A percentile compares a stretch with the other conserved stretches of the same genome.
Evolutionary conservation across 2,888 invertebrate species (phyloP).

Genomic region (Onthophagus sagittarius): DNA sequence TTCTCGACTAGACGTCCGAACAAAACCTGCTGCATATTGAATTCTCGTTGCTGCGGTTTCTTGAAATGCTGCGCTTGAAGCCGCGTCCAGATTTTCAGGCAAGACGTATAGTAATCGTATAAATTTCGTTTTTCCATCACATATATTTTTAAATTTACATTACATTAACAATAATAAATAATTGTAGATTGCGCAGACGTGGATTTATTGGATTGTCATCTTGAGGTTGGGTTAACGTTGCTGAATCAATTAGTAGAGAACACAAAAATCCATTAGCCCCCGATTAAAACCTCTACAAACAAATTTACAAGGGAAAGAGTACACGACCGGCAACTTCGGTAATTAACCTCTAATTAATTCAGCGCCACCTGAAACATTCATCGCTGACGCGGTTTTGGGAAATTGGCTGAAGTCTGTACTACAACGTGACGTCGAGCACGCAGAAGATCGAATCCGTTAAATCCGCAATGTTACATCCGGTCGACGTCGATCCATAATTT

Average conservation of each 20-base stretch:
- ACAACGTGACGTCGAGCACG: too few relatives aligned
- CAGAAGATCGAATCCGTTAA: slow-evolving; percentile 1
- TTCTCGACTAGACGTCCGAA: neutral
- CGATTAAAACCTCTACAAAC: neutral
- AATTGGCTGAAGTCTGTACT: neutral
- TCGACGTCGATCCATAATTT: slow-evolving; percentile 8
- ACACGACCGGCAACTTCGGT: neutral
- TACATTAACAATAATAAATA: too few relatives aligned
- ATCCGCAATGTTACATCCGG: neutral
- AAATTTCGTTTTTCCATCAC: too few relatives aligned
- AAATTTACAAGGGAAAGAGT: neutral
- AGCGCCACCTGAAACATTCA: slow-evolving; percentile 3
- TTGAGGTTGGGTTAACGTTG: neutral
- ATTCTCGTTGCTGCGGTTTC: neutral
- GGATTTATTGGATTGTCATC: too few relatives aligned
- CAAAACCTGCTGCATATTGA: neutral
- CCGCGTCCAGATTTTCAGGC: neutral
- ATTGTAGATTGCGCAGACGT: too few relatives aligned
- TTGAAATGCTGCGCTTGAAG: neutral
- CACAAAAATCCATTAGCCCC: neutral
- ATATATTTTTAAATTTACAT: too few relatives aligned
- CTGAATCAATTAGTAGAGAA: neutral
- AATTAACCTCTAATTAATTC: slow-evolving; percentile 11
- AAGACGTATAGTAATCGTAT: neutral
- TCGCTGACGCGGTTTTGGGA: neutral